phyloP scores from a whole-genome alignment of 2,113 vertebrate species.

The Archocentrus centrarchus region DNA sequence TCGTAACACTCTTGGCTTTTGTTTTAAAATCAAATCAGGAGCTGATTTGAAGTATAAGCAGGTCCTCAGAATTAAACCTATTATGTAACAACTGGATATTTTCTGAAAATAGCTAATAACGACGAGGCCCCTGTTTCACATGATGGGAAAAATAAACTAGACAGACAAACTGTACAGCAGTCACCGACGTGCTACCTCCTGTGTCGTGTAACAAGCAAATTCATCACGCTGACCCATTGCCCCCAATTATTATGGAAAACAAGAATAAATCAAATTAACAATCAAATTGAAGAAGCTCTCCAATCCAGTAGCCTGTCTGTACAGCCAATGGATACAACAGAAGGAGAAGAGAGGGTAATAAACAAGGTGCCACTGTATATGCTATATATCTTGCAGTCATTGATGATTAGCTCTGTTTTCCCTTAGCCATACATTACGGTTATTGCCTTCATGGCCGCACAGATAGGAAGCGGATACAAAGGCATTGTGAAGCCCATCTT shows the following conservation, averaged over 20 bases:
- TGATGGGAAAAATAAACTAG: slow-evolving; percentile 28
- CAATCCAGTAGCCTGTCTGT: slow-evolving; percentile 61
- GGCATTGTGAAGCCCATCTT: slow-evolving; percentile 78
- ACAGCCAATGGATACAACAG: slow-evolving; percentile 60
- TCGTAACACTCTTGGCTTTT: slow-evolving; percentile 31
- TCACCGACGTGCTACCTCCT: slow-evolving; percentile 52
- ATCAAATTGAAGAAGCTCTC: slow-evolving; percentile 67
- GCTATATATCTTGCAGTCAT: slow-evolving; percentile 85
- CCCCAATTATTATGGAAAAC: slow-evolving; percentile 83
- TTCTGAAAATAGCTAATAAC: slow-evolving; percentile 34
- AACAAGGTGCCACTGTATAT: slow-evolving; percentile 78
- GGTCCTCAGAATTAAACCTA: slow-evolving; percentile 28
- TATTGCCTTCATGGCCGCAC: slow-evolving; percentile 78
- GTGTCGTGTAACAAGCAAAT: slow-evolving; percentile 77
- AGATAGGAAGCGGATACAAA: slow-evolving; percentile 81
- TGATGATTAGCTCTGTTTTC: slow-evolving; percentile 84
- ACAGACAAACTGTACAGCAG: slow-evolving; percentile 50
- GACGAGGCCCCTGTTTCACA: slow-evolving; percentile 13
- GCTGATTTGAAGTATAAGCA: slow-evolving; percentile 13
- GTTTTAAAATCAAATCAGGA: slow-evolving; percentile 37
- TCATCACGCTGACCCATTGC: slow-evolving; percentile 76
- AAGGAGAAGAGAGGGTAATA: slow-evolving; percentile 73
- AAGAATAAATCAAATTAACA: slow-evolving; percentile 81
- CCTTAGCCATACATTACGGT: slow-evolving; percentile 84
- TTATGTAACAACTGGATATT: slow-evolving; percentile 26